Evolutionary conservation across 2,113 vertebrate species (phyloP).

Genomic region (Platysternon megacephalum): DNA sequence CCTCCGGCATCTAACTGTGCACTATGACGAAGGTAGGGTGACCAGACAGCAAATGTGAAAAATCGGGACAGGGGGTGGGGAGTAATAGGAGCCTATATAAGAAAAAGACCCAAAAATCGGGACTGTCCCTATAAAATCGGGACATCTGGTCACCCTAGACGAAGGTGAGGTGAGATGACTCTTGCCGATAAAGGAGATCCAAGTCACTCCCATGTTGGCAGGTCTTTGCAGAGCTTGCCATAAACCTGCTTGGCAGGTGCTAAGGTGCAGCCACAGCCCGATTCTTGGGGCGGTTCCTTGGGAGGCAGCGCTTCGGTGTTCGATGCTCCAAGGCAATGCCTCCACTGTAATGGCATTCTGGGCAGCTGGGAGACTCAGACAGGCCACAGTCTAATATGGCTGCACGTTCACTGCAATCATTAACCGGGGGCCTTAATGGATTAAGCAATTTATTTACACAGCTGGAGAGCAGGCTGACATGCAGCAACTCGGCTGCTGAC

Average conservation of each 20-base stretch:
- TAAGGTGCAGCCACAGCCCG: constrained; percentile 48
- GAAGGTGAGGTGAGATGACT: neutral
- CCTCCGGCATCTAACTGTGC: neutral
- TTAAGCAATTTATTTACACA: constrained; percentile 65
- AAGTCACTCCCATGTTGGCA: neutral
- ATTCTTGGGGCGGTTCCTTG: constrained; percentile 21
- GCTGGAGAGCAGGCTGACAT: constrained; percentile 3
- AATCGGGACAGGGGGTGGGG: too few species aligned
- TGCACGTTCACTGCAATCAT: constrained; percentile 38
- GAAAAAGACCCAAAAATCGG: too few species aligned
- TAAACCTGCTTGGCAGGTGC: constrained; percentile 47
- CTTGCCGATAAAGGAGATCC: neutral
- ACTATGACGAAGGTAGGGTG: neutral
- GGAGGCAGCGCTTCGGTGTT: neutral
- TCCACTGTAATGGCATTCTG: constrained; percentile 35
- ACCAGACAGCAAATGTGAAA: too few species aligned
- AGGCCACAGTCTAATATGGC: constrained; percentile 49
- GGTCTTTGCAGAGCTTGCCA: neutral
- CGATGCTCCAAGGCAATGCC: constrained; percentile 10
- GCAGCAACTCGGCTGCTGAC: neutral
- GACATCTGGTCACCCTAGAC: too few species aligned
- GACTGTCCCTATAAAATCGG: too few species aligned
- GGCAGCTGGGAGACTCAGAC: constrained; percentile 13
- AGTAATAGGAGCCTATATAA: too few species aligned
- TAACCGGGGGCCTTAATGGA: constrained; percentile 32